A percentile compares a stretch with the other conserved stretches of the same genome.
Conservation (phyloP, 2,888 invertebrate species). For the Eupelmus urozonus region DNA sequence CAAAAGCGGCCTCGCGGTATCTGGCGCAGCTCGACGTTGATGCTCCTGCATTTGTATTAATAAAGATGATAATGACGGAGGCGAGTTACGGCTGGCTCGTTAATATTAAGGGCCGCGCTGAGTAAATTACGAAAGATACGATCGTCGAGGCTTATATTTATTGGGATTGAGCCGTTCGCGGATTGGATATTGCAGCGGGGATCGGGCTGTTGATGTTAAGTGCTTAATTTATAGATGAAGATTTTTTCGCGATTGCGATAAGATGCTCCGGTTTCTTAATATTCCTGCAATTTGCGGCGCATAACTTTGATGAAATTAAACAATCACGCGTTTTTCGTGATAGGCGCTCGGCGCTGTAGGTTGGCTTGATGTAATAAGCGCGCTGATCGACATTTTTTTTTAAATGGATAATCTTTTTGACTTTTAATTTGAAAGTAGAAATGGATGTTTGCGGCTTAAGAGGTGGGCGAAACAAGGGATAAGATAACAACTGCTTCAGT, state of each 20-base stretch:
- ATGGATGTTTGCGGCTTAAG: too few relatives aligned
- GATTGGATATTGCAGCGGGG: neutral
- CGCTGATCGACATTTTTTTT: too few relatives aligned
- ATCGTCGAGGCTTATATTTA: conserved; percentile 9
- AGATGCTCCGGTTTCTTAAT: neutral
- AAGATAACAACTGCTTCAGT: neutral
- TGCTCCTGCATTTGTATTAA: conserved; percentile 3
- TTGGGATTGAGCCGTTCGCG: conserved; percentile 33
- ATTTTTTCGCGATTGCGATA: neutral
- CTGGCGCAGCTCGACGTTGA: neutral
- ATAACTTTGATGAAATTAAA: too few relatives aligned
- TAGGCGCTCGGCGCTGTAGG: too few relatives aligned
- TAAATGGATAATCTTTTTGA: neutral
- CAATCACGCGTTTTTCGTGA: too few relatives aligned
- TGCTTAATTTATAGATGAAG: neutral
- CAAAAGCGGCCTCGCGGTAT: neutral
- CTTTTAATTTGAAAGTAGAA: conserved; percentile 3
- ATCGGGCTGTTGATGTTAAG: conserved; percentile 7
- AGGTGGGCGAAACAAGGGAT: too few relatives aligned
- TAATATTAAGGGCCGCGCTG: conserved; percentile 7
- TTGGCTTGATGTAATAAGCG: too few relatives aligned
- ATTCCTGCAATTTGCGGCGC: neutral
- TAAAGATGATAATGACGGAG: neutral
- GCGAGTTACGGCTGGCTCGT: neutral
- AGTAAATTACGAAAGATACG: conserved; percentile 5